Percentiles rank a stretch among this genome's conserved stretches.
These are phyloP conservation scores for Anticlea derivata DNA, from an alignment of 2,888 invertebrate genomes.

Conservation along the genomic window DNA sequence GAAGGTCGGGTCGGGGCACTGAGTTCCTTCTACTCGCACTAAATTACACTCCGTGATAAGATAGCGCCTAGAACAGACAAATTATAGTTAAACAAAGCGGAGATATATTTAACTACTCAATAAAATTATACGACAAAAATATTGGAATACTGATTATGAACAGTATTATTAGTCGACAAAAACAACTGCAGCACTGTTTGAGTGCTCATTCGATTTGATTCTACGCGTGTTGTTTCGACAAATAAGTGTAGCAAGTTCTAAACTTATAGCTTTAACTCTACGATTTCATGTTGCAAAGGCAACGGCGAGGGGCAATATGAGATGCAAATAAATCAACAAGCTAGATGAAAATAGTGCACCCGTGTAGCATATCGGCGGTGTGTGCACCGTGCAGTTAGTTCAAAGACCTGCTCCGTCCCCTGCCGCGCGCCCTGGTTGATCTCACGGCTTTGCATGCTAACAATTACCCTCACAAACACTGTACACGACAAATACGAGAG, in stretches of 20 bases:
- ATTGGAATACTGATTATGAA: background rate
- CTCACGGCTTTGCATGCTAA: slow-evolving; percentile 74
- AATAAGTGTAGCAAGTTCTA: background rate
- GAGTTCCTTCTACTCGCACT: slow-evolving; percentile 48
- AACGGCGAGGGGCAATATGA: slow-evolving; percentile 28
- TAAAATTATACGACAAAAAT: slow-evolving; percentile 8
- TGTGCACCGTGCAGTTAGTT: slow-evolving; percentile 41
- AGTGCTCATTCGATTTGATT: too few species aligned
- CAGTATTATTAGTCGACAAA: too few species aligned
- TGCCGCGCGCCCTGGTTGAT: slow-evolving; percentile 55
- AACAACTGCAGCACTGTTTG: too few species aligned
- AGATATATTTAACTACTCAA: slow-evolving; percentile 5
- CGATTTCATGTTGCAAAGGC: slow-evolving; percentile 13
- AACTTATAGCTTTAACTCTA: slow-evolving; percentile 2
- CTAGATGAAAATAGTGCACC: slow-evolving; percentile 36
- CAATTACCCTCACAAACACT: slow-evolving; percentile 71
- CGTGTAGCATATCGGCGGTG: slow-evolving; percentile 19
- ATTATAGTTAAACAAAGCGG: slow-evolving; percentile 27
- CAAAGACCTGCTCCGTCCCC: slow-evolving; percentile 56
- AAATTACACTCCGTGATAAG: slow-evolving; percentile 61
- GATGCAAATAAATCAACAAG: slow-evolving; percentile 33
- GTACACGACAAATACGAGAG: slow-evolving; percentile 68
- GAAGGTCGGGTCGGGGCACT: slow-evolving; percentile 55
- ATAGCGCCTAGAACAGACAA: slow-evolving; percentile 46
- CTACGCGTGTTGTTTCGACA: background rate